Conservation (phyloP, 2,113 vertebrate genomes). For the Dryoscopus gambensis region DNA sequence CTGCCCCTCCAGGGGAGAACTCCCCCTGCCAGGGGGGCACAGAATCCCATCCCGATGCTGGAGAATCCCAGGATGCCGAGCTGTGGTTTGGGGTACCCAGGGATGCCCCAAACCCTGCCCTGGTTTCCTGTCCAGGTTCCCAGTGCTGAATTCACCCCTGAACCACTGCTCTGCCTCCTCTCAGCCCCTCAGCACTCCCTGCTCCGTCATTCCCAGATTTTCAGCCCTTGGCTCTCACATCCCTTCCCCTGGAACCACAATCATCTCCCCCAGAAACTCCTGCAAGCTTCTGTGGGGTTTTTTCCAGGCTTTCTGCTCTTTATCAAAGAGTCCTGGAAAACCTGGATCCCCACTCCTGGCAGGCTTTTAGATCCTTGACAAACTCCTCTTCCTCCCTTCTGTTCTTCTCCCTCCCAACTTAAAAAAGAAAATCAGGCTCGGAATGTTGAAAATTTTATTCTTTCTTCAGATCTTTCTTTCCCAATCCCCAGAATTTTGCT, state of each 20-base stretch:
- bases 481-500: not conserved
- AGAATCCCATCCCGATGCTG: accelerated
- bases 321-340: not conserved
- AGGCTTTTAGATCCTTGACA: not conserved
- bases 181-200: not conserved
- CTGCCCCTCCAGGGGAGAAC: no score
- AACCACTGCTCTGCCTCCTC: not conserved
- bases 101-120: not conserved
- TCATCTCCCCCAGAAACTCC: not conserved
- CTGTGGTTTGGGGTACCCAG: not conserved
- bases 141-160: not conserved
- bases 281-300: not conserved
- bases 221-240: not conserved
- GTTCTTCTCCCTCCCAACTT: not conserved
- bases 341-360: not conserved
- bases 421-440: not conserved
- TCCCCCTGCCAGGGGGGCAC: not conserved
- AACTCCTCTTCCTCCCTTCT: not conserved
- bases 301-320: not conserved
- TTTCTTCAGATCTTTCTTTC: not conserved
- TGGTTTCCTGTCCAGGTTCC: not conserved
- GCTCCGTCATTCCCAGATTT: not conserved
- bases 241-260: not conserved
- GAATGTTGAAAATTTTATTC: not conserved
- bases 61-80: not conserved